Base-by-base conservation (phyloP, 2,888 invertebrate species). In the Hypercompe scribonia region DNA sequence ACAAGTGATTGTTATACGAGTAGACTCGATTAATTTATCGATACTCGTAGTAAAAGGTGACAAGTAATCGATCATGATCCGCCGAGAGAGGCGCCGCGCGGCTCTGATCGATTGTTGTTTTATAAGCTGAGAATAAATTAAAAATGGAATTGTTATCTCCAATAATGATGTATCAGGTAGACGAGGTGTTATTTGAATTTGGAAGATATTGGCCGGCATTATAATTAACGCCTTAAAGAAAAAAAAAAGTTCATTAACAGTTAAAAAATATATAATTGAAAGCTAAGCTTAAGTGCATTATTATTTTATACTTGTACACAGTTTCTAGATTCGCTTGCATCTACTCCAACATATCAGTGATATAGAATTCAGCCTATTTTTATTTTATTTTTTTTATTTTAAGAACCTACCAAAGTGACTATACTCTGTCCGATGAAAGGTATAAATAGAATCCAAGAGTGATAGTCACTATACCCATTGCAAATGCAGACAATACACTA, bases 1-100 rank as follows among this genome's bases (percentile, higher is more conserved):
- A 78, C 84, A 81, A 81, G 79, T 82, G 85, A 86, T 87, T 86
- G 86, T 85, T 72, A 80, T 82, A 77, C 75, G 78, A 80, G 75
- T 79, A 87, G 70, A 68, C 78, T 89, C 92, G 91, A 94, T 94
- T 94, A 93, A 94, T 93, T 82, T 93, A 94, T 90, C 89, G 89
- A 89, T 89, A 85, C 86, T 85, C 86, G 90, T 91, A 88, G 88
- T 90, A 90, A 88, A 85, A 88, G 87, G 90, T 83, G 90, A 89
- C 92, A 89, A 90, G 86, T 88, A 88, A 94, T 95, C 94, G 90
- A 94, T 95, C 94, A 94, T 88, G 81, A 82, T 81, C 76, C 86
- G 82, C 76, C 86, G 82, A 82, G 82, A 76, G 88, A 93, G 93
- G 94, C 69, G 90, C 89, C 92, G 94, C 93, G 94, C 92, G 91